Conservation (phyloP, 2,797 vertebrate genomes). For the Hippocampus kuda region DNA sequence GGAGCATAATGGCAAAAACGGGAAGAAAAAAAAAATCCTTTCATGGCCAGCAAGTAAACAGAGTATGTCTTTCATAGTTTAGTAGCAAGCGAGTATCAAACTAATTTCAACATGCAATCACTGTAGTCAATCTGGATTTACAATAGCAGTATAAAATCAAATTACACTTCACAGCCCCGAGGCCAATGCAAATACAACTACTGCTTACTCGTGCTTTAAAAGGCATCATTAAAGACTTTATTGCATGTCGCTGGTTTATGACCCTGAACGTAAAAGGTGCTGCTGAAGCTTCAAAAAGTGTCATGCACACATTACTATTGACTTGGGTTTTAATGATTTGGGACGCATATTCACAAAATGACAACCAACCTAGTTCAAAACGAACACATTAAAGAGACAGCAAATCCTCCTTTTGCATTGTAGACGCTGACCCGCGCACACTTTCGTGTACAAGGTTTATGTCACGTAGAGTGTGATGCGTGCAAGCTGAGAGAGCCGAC, state of each 20-base stretch:
- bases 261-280: not conserved
- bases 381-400: not conserved
- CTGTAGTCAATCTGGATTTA: not conserved
- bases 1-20: too few relatives aligned
- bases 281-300: not conserved
- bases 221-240: not conserved
- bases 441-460: not conserved
- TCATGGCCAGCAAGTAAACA: not conserved
- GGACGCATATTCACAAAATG: not conserved
- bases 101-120: not conserved
- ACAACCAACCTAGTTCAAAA: not conserved
- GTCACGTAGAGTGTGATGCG: not conserved
- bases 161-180: not conserved
- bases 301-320: not conserved
- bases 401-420: not conserved
- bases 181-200: not conserved
- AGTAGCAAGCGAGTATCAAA: not conserved
- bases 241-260: not conserved
- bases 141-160: not conserved
- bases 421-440: not conserved
- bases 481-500: slow-evolving; percentile 16
- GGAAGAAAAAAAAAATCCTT: too few relatives aligned
- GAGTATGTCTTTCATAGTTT: not conserved
- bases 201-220: not conserved
- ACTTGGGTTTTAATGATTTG: too few relatives aligned